Percentiles rank a stretch among this genome's conserved stretches.
These are phyloP conservation scores for Burhinus bistriatus DNA, from an alignment of 2,113 vertebrate genomes.

Conservation along the genomic window DNA sequence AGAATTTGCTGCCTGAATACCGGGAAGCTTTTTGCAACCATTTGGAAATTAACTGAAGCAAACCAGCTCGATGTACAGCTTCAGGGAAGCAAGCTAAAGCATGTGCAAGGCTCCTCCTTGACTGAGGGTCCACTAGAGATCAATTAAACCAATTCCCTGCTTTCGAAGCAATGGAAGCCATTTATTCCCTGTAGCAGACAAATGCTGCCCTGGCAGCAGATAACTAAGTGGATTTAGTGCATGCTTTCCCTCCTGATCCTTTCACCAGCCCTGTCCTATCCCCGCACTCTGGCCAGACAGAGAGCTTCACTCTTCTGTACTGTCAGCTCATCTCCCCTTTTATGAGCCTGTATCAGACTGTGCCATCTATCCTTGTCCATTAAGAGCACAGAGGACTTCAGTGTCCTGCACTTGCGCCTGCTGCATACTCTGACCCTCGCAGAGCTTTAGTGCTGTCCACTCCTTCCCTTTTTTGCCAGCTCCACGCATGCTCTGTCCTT, in stretches of 20 bases:
- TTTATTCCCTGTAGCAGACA: conserved; percentile 40
- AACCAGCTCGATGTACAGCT: neutral
- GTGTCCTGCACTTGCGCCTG: neutral
- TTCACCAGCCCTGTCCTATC: neutral
- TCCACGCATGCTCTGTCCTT: neutral
- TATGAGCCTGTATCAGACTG: neutral
- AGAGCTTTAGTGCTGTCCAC: neutral
- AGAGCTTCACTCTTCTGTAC: neutral
- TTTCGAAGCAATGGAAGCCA: conserved; percentile 37
- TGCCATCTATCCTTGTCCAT: neutral
- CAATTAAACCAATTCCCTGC: conserved; percentile 29
- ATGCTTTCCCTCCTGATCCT: neutral
- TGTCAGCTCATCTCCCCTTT: neutral
- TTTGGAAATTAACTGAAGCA: conserved; percentile 26
- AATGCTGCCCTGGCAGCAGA: conserved; percentile 3
- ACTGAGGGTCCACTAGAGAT: conserved; percentile 27
- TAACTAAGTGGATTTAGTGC: conserved; percentile 26
- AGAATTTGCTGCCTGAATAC: conserved; percentile 13
- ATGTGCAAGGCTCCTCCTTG: conserved; percentile 5
- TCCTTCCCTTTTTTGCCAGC: neutral
- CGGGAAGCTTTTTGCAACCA: neutral
- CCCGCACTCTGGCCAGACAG: neutral
- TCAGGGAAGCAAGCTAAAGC: conserved; percentile 5
- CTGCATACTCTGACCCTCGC: neutral
- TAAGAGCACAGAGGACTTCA: neutral